These are phyloP conservation scores for Numenius arquata DNA, from an alignment of 2,113 vertebrate genomes.

Conservation along the genomic window DNA sequence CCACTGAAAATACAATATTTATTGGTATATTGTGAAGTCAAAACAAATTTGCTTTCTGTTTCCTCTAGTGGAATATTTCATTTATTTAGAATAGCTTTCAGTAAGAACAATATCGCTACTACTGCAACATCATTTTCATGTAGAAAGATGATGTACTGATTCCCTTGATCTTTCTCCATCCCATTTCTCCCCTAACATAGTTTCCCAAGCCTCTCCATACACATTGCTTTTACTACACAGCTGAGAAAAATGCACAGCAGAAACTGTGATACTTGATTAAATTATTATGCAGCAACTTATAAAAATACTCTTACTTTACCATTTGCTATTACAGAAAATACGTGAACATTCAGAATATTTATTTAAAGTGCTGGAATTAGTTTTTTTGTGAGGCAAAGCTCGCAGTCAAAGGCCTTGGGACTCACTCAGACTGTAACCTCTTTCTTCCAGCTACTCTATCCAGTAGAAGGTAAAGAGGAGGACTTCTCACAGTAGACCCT, in stretches of 20 bases:
- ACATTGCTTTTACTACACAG: neutral
- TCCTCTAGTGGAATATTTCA: slow-evolving; percentile 1
- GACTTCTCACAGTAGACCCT: neutral
- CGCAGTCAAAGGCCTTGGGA: neutral
- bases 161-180: neutral
- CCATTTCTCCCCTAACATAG: neutral
- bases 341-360: neutral
- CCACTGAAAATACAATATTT: slow-evolving; percentile 11
- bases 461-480: neutral
- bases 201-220: neutral
- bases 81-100: slow-evolving; percentile 48
- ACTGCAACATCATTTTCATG: neutral
- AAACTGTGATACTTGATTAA: neutral
- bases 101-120: slow-evolving; percentile 14
- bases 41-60: slow-evolving; percentile 30
- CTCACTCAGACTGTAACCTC: neutral
- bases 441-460: neutral
- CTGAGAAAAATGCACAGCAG: neutral
- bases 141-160: neutral
- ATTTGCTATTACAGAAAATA: neutral
- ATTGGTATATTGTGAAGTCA: neutral
- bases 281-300: neutral
- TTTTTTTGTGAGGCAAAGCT: neutral
- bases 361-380: neutral
- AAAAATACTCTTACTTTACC: neutral